phyloP scores from a whole-genome alignment of 2,113 vertebrate genomes.

The Poicephalus gulielmi region DNA sequence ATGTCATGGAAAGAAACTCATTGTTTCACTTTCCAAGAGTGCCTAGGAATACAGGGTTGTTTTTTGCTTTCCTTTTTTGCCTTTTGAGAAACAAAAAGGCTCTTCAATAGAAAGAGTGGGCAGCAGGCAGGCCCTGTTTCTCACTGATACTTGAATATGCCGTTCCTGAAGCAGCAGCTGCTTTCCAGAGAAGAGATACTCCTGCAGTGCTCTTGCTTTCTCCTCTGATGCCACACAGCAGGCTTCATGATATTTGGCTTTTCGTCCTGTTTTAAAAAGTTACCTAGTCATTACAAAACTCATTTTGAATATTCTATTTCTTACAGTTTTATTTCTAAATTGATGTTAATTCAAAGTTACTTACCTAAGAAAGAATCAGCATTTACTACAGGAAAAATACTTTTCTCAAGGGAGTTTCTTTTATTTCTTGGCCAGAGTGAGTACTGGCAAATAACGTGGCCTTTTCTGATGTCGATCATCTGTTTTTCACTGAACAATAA shows the following conservation, averaged over 20 bases:
- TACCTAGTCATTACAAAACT: neutral
- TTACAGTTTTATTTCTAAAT: neutral
- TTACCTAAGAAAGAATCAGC: neutral
- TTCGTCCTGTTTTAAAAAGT: neutral
- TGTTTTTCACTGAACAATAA: conserved; percentile 38
- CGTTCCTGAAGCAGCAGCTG: neutral
- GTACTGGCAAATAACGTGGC: neutral
- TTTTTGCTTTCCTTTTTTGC: neutral
- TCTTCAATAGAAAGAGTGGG: neutral
- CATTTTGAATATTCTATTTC: neutral
- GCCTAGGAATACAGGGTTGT: neutral
- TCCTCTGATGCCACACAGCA: neutral
- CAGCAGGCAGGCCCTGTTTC: neutral
- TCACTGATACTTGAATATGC: neutral
- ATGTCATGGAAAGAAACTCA: neutral
- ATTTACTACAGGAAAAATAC: neutral
- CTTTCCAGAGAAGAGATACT: neutral
- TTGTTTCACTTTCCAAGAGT: conserved; percentile 5
- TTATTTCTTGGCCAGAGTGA: neutral
- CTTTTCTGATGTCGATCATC: conserved; percentile 31
- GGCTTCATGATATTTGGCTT: neutral
- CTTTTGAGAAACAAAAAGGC: neutral
- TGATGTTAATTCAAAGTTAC: neutral
- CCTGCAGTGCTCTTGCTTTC: neutral
- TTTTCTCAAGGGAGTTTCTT: conserved; percentile 13